These are phyloP conservation scores for Hydractinia echinata DNA, from an alignment of 30 jellyfish, hydroid and myxozoan species.

Conservation along the genomic window DNA sequence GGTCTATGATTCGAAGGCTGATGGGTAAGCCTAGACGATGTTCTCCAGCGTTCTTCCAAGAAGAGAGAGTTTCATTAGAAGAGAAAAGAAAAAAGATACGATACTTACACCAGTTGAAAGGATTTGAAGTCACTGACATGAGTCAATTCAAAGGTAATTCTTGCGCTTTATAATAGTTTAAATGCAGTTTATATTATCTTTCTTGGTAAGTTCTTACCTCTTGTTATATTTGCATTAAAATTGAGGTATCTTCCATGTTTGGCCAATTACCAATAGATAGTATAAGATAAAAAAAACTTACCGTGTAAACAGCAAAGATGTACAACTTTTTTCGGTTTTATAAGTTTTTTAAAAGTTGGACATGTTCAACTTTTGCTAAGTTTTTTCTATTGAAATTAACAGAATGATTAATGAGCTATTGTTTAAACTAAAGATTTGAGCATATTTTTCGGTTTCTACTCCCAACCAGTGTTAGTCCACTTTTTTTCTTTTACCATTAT, in stretches of 20 bases:
- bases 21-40: constrained; percentile 98
- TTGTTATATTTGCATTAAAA: neutral
- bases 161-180: neutral
- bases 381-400: too few relatives aligned
- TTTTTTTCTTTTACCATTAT: too few relatives aligned
- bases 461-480: too few relatives aligned
- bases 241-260: neutral
- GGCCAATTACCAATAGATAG: too few relatives aligned
- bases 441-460: too few relatives aligned
- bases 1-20: constrained; percentile 91
- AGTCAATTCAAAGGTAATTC: constrained; percentile 34
- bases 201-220: neutral
- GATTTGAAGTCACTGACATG: constrained; percentile 40
- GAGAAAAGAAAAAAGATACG: constrained; percentile 85
- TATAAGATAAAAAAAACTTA: too few relatives aligned
- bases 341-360: too few relatives aligned
- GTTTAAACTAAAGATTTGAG: too few relatives aligned
- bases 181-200: neutral
- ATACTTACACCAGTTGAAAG: constrained; percentile 61
- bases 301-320: too few relatives aligned
- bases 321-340: too few relatives aligned
- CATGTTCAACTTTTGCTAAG: too few relatives aligned
- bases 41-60: constrained; percentile 93
- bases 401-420: too few relatives aligned
- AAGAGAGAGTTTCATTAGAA: constrained; percentile 74